Evolutionary conservation across 2,113 vertebrate species (phyloP).

Genomic region (Lophochroa leadbeateri): DNA sequence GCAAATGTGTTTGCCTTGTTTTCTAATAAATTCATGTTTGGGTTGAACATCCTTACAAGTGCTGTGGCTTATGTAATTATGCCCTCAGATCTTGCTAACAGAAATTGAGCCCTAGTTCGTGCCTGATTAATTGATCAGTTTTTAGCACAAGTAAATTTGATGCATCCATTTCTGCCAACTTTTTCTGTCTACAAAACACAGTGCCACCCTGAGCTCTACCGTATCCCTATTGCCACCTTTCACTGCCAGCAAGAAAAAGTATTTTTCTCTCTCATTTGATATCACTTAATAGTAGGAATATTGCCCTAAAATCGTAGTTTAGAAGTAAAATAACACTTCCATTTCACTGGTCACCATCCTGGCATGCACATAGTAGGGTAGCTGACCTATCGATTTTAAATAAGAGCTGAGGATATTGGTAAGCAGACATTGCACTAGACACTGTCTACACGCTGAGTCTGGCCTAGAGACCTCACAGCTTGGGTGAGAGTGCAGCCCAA

Average conservation of each 20-base stretch:
- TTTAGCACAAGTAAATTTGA: slow-evolving; percentile 26
- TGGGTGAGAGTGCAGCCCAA: background rate
- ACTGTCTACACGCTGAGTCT: background rate
- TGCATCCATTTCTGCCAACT: background rate
- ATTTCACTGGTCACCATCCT: background rate
- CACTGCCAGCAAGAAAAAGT: background rate
- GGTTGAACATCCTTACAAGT: slow-evolving; percentile 33
- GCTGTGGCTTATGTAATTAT: slow-evolving; percentile 57
- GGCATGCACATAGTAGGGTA: background rate
- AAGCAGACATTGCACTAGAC: background rate
- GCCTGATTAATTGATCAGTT: background rate
- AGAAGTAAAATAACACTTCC: background rate
- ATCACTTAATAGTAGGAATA: background rate
- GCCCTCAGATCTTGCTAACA: slow-evolving; percentile 24
- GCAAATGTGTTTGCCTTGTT: slow-evolving; percentile 52
- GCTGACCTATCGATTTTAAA: background rate
- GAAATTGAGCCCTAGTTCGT: slow-evolving; percentile 22
- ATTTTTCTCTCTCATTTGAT: background rate
- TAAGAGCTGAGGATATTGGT: background rate
- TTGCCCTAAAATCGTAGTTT: background rate
- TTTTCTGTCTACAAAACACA: background rate
- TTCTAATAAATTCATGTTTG: slow-evolving; percentile 61
- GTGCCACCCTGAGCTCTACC: background rate
- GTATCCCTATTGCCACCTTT: background rate
- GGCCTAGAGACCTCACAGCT: background rate